Evolutionary conservation across 2,888 invertebrate genomes (phyloP).

Genomic region (Hirtodrosophila histrioides): DNA sequence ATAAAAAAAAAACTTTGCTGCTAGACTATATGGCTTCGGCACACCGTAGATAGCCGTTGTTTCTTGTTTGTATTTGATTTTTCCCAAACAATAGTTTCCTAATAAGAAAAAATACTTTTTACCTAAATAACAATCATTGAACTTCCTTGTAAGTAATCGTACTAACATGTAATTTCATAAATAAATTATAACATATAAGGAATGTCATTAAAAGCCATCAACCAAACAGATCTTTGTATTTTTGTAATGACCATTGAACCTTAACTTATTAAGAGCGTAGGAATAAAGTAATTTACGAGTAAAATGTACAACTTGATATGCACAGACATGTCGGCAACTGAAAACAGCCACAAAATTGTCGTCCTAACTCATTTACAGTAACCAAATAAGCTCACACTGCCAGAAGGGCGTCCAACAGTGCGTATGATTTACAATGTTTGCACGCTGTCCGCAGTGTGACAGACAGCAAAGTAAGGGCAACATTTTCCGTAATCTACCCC

Average conservation of each 20-base stretch:
- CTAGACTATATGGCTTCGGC: too few relatives aligned
- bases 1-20: too few relatives aligned
- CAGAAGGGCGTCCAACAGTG: conserved; percentile 40
- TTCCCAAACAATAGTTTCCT: too few relatives aligned
- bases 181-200: too few relatives aligned
- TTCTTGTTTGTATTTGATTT: too few relatives aligned
- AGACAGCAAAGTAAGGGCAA: conserved; percentile 9
- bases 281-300: background rate
- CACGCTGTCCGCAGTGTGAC: conserved; percentile 20
- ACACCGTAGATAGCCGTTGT: too few relatives aligned
- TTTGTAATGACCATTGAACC: background rate
- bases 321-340: conserved; percentile 5
- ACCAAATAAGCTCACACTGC: conserved; percentile 37
- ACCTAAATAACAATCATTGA: too few relatives aligned
- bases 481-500: conserved; percentile 33
- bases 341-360: conserved; percentile 30
- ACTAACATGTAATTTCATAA: too few relatives aligned
- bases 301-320: background rate
- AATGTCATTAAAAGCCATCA: too few relatives aligned
- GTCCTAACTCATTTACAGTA: conserved; percentile 54
- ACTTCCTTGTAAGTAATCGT: too few relatives aligned
- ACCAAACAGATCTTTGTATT: too few relatives aligned
- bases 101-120: too few relatives aligned
- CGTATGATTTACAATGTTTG: conserved; percentile 71
- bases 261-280: background rate